Base-by-base conservation (phyloP, 2,888 invertebrate genomes). In the Cryptus armator region DNA sequence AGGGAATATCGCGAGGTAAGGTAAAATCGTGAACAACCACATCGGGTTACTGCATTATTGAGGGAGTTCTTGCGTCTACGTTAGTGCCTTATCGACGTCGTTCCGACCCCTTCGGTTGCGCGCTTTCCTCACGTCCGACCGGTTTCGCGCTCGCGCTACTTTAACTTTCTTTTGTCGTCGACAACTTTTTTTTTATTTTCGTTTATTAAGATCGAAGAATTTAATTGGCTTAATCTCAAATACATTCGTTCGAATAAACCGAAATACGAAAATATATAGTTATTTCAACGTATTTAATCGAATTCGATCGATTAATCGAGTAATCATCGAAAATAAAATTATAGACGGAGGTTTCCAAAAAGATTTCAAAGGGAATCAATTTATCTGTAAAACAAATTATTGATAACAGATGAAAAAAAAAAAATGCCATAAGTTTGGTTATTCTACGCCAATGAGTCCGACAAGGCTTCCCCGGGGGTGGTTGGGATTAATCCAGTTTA, bases 401-500 rank as follows among this genome's bases (percentile, higher is more conserved):
- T 70, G 51, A 77, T 59, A 46, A 16, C 24, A 24, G 24, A 24
- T 2, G 29, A 37, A 29, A 66, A 44, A 78, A 81, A 46, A 72
- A 70, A 37, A 37, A 37, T 37, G 37, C 37, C 80, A 78, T n/a
- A 43, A 4, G 19, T 56, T 66, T 66, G 14, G 24, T 86, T 86
- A 84, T 88, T 89, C 89, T 90, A 92, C 92, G 92, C 92, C 91
- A 92, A 91, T 91, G 92, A 90, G 86, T 90, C 89, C 89, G 90
- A 86, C 91, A 91, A 89, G 93, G 93, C 93, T 93, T 93, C 93
- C 87, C 87, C 89, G 67, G 84, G 89, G 89, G 90, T 86, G 90
- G 91, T 90, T 89, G 90, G 91, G 91, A 93, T 93, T 93, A 93
- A 93, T 93, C 93, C 92, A 92, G 92, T 93, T 93, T 93, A 92